These are phyloP conservation scores for Tonatia bakeri DNA, from an alignment of 2,113 vertebrate genomes.

Conservation along the genomic window DNA sequence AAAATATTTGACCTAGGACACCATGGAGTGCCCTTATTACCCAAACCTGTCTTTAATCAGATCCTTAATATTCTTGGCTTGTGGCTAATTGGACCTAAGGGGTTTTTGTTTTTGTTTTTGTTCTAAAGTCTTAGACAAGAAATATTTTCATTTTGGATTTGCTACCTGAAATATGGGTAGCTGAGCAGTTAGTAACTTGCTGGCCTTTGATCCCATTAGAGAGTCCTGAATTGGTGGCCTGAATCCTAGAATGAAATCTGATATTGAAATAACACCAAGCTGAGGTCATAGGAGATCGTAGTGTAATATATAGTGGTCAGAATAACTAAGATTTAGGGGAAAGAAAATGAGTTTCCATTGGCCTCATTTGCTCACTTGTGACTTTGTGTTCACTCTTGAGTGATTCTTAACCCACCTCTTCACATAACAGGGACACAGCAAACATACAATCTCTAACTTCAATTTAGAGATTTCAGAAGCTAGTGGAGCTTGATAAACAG, in stretches of 20 bases:
- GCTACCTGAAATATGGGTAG: slow-evolving; percentile 30
- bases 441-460: neutral
- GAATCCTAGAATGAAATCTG: slow-evolving; percentile 41
- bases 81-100: neutral
- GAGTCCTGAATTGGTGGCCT: slow-evolving; percentile 39
- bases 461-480: neutral
- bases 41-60: slow-evolving; percentile 14
- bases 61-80: slow-evolving; percentile 17
- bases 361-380: neutral
- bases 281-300: neutral
- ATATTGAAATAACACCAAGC: slow-evolving; percentile 54
- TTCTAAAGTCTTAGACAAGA: slow-evolving; percentile 51
- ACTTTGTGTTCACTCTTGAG: neutral
- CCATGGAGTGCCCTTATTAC: neutral
- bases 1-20: neutral
- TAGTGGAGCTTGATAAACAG: neutral
- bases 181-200: neutral
- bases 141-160: slow-evolving; percentile 46
- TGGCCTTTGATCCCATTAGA: slow-evolving; percentile 68
- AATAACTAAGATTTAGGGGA: neutral
- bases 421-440: neutral
- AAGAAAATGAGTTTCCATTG: neutral
- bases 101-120: neutral
- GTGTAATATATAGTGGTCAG: neutral
- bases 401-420: neutral